phyloP scores from a whole-genome alignment of 2,113 vertebrate species.

The Siniperca chuatsi region DNA sequence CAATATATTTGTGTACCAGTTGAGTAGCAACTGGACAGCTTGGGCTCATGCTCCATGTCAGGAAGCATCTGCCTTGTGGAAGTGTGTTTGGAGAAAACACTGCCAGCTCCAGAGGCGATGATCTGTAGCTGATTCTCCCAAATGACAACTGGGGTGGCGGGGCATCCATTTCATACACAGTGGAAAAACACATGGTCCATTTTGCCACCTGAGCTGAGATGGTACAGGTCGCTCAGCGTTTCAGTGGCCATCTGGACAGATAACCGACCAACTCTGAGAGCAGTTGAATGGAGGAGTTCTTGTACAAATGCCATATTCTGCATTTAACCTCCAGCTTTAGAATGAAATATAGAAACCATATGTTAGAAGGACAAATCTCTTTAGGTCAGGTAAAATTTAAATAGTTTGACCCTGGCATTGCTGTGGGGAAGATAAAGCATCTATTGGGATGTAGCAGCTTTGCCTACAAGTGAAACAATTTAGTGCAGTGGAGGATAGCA shows the following conservation, averaged over 20 bases:
- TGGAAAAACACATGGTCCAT: slow-evolving; percentile 29
- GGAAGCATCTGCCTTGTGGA: slow-evolving; percentile 29
- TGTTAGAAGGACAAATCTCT: background rate
- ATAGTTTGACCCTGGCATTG: background rate
- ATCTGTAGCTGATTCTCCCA: slow-evolving; percentile 23
- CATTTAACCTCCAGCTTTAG: slow-evolving; percentile 8
- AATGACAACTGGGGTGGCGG: background rate
- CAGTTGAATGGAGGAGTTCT: background rate
- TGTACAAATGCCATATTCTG: slow-evolving; percentile 3
- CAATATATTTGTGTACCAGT: slow-evolving; percentile 6
- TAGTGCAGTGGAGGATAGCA: background rate
- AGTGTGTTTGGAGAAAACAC: slow-evolving; percentile 23
- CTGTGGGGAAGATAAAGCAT: background rate
- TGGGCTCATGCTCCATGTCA: slow-evolving; percentile 17
- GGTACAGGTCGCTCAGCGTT: slow-evolving; percentile 27
- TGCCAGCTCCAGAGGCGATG: slow-evolving; percentile 30
- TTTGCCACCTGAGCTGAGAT: slow-evolving; percentile 50
- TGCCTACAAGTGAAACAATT: background rate
- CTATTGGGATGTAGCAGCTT: background rate
- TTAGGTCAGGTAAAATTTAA: background rate
- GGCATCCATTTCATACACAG: slow-evolving; percentile 34
- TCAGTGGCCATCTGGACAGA: slow-evolving; percentile 53
- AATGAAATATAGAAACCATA: background rate
- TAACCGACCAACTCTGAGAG: slow-evolving; percentile 8
- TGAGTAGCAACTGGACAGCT: background rate